Percentiles rank a stretch among this genome's conserved stretches.
These are phyloP conservation scores for Tipula vernalis DNA, from an alignment of 2,888 invertebrate species.

Conservation along the genomic window DNA sequence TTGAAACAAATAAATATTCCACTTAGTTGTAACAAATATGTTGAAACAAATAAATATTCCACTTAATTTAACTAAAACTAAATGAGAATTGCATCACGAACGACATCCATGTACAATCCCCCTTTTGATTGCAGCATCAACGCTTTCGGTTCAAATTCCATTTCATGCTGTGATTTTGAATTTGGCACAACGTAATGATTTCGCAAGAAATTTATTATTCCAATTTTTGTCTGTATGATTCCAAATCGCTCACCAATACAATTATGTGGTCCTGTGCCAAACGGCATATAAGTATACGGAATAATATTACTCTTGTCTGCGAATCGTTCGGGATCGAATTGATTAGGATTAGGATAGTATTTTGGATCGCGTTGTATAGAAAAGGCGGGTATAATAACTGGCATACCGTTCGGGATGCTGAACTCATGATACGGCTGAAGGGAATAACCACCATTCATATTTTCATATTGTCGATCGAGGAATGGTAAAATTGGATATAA, in stretches of 20 bases:
- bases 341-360: constrained; percentile 29
- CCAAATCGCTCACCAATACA: constrained; percentile 34
- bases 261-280: constrained; percentile 32
- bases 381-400: constrained; percentile 29
- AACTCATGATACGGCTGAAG: constrained; percentile 25
- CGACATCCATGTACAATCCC: constrained; percentile 28
- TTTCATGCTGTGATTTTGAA: constrained; percentile 23
- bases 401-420: constrained; percentile 27
- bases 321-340: constrained; percentile 34
- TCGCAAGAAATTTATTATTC: constrained; percentile 28
- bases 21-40: too few relatives aligned
- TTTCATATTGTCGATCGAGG: constrained; percentile 30
- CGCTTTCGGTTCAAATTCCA: constrained; percentile 28
- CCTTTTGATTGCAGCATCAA: constrained; percentile 29
- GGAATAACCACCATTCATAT: constrained; percentile 18
- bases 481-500: constrained; percentile 33
- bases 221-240: constrained; percentile 31
- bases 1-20: too few relatives aligned
- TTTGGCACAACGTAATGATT: constrained; percentile 29
- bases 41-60: too few relatives aligned
- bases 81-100: constrained; percentile 23
- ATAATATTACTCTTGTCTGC: constrained; percentile 26
- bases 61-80: neutral
- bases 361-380: constrained; percentile 31
- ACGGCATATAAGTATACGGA: constrained; percentile 33